Evolutionary conservation across 1,140 invertebrate genomes (phyloP).

Genomic region (Drosophila insularis): DNA sequence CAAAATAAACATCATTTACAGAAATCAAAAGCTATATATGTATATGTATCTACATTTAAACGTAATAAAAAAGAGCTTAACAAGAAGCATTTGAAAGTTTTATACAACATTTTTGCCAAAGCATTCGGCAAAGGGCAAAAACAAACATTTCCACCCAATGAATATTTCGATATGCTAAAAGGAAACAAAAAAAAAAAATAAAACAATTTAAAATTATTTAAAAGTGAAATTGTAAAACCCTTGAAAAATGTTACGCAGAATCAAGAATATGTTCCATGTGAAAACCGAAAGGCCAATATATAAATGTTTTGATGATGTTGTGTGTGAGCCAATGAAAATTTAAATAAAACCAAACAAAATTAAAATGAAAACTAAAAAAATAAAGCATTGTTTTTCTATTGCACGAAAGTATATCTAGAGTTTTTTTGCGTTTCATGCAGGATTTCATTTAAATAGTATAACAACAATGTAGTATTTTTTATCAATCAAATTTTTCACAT

Average conservation of each 20-base stretch:
- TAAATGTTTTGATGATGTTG: conserved; percentile 6
- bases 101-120: conserved; percentile 22
- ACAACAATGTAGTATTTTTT: background rate
- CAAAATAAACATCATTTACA: conserved; percentile 1
- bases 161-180: background rate
- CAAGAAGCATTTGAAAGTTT: conserved; percentile 39
- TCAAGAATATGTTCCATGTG: background rate
- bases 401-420: background rate
- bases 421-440: background rate
- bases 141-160: conserved; percentile 25
- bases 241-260: background rate
- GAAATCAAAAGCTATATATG: background rate
- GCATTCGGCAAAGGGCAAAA: background rate
- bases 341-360: conserved; percentile 8
- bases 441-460: background rate
- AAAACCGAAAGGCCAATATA: background rate
- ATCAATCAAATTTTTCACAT: background rate
- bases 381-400: background rate
- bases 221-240: background rate
- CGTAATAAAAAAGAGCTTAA: conserved; percentile 36
- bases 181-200: background rate
- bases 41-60: background rate
- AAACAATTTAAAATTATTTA: background rate
- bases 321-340: conserved; percentile 7
- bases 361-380: background rate